Evolutionary conservation across 2,797 vertebrate species (phyloP).

Genomic region (Rhinella marina): DNA sequence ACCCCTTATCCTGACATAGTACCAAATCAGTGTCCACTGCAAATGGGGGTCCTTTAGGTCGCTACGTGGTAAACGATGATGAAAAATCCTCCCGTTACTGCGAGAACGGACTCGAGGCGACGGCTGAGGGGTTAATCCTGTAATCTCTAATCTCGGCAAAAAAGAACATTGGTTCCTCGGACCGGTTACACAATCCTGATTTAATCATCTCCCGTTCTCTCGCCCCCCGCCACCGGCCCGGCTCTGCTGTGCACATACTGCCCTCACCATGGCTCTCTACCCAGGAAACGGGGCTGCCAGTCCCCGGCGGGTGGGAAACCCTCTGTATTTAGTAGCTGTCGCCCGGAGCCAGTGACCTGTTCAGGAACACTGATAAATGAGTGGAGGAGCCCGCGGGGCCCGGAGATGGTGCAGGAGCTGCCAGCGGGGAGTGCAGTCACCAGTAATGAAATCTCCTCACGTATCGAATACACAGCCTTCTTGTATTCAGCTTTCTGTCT

Average conservation of each 20-base stretch:
- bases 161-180: constrained; percentile 12
- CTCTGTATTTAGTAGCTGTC: constrained; percentile 26
- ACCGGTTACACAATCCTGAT: constrained; percentile 30
- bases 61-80: neutral
- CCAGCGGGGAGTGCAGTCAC: neutral
- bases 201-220: neutral
- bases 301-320: neutral
- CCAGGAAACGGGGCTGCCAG: constrained; percentile 15
- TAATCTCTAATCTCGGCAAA: constrained; percentile 34
- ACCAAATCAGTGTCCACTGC: no score
- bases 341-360: constrained; percentile 35
- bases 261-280: neutral
- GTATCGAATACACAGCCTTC: no score
- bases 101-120: no score
- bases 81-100: neutral
- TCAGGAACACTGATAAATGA: constrained; percentile 21
- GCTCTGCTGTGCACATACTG: constrained; percentile 11
- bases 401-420: neutral
- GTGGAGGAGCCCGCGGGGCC: neutral
- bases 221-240: neutral
- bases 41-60: no score
- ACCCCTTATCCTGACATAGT: no score
- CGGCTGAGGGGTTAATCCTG: constrained; percentile 9
- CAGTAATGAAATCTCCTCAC: neutral
- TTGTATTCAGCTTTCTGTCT: no score